These are phyloP conservation scores for Columba guinea DNA, from an alignment of 2,797 vertebrate species.

Conservation along the genomic window DNA sequence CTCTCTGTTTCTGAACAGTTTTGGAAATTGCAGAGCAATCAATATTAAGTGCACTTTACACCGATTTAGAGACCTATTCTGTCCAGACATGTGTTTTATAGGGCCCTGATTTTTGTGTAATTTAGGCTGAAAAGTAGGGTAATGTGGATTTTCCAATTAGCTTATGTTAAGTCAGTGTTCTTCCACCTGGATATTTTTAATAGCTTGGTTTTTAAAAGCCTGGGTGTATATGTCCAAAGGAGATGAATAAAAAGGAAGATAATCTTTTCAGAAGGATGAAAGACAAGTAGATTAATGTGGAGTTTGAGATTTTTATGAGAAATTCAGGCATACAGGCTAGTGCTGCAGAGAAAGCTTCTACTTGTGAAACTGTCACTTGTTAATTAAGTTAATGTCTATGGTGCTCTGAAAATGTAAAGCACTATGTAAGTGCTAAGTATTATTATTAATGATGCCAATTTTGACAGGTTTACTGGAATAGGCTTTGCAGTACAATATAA, in stretches of 20 bases:
- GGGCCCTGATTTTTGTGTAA: conserved; percentile 59
- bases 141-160: conserved; percentile 70
- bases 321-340: neutral
- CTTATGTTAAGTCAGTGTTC: conserved; percentile 56
- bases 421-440: conserved; percentile 59
- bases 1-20: conserved; percentile 69
- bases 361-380: conserved; percentile 67
- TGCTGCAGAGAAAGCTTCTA: conserved; percentile 35
- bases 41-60: conserved; percentile 75
- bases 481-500: conserved; percentile 44
- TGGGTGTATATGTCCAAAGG: neutral
- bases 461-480: conserved; percentile 62
- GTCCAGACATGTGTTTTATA: conserved; percentile 34
- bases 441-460: conserved; percentile 62
- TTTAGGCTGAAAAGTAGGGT: conserved; percentile 67
- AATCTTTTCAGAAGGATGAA: conserved; percentile 59
- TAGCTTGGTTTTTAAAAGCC: conserved; percentile 48
- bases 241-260: conserved; percentile 1
- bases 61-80: conserved; percentile 69
- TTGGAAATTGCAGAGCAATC: conserved; percentile 73
- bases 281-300: conserved; percentile 53
- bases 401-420: conserved; percentile 56
- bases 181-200: conserved; percentile 61
- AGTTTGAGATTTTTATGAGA: conserved; percentile 46
- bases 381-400: conserved; percentile 62